Percentiles rank a stretch among this genome's conserved stretches.
Evolutionary conservation across 2,888 invertebrate genomes (phyloP).

Genomic region (Dioctria linearis): DNA sequence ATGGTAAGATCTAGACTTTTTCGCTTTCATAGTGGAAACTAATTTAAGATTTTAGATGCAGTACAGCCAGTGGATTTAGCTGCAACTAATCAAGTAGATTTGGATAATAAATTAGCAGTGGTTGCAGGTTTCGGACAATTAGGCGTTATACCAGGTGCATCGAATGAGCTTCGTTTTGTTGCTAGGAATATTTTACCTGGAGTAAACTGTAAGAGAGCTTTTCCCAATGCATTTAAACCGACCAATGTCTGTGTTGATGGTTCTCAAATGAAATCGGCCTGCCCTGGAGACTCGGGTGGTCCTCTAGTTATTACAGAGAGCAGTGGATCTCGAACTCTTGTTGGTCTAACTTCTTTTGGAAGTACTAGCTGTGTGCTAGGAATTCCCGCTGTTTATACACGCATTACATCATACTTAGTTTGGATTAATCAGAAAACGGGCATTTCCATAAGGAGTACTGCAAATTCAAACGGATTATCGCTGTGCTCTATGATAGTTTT

Average conservation of each 20-base stretch:
- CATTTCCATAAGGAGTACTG: not conserved
- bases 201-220: not conserved
- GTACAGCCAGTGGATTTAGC: slow-evolving; percentile 7
- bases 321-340: slow-evolving; percentile 14
- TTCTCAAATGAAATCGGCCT: not conserved
- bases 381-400: slow-evolving; percentile 45
- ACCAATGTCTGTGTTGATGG: slow-evolving; percentile 1
- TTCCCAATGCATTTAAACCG: not conserved
- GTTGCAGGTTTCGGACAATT: slow-evolving; percentile 36
- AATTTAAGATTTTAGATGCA: not conserved
- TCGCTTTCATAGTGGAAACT: not conserved
- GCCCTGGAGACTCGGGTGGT: slow-evolving; percentile 31
- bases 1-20: slow-evolving; percentile 62
- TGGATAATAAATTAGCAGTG: not conserved
- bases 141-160: not conserved
- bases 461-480: no score
- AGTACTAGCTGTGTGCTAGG: slow-evolving; percentile 44
- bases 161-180: slow-evolving; percentile 13
- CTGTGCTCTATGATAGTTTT: no score
- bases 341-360: slow-evolving; percentile 55
- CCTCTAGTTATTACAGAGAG: slow-evolving; percentile 31
- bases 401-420: slow-evolving; percentile 45
- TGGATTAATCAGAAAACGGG: slow-evolving; percentile 41
- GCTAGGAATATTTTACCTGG: not conserved
- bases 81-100: not conserved